Base-by-base conservation (phyloP, 2,113 vertebrate genomes). In the Rissa tridactyla region DNA sequence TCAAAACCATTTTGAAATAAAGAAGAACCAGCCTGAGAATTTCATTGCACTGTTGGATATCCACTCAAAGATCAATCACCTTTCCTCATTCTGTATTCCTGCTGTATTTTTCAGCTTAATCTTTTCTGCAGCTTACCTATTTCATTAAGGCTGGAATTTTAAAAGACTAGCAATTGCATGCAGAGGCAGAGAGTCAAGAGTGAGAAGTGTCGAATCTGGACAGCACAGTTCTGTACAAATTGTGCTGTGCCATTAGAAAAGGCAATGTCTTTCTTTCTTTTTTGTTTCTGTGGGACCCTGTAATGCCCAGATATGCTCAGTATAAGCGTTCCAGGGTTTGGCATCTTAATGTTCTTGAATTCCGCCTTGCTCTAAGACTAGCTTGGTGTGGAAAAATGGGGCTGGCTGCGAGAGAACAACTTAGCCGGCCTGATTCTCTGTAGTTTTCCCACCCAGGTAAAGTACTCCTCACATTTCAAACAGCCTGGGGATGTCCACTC, bases 51-150 rank as follows among this genome's bases (percentile, higher is more conserved):
- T 96, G 98, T 94, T 97, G 98, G 98, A 98, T 96, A 96, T 95
- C 98, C 96, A 97, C 98, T 98, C 97, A 96, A 92, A 98, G 97
- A 98, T 98, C 98, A 98, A 98, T 98, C 98, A 98, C 96, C 83
- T 97, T 96, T 96, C 96, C 97, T 97, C 97, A 97, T 98, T 98
- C 95, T 97, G 96, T 97, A 98, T 98, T 97, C 98, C 94, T 96
- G 85, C 96, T 98, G 94, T 97, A 98, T 98, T 98, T 98, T 98
- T 97, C 94, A 98, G 97, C 96, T 97, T 97, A 98, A 98, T 98
- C 96, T 98, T 97, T 98, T 98, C 95, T 95, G 83, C 79, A 97
- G 97, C 97, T 97, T 97, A 95, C 96, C 95, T 97, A 44, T 97
- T 98, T 98, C 98, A 98, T 98, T 98, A 98, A 97, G 95, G 94